These are phyloP conservation scores for Harpalus rubripes DNA, from an alignment of 2,888 invertebrate genomes.

Conservation along the genomic window DNA sequence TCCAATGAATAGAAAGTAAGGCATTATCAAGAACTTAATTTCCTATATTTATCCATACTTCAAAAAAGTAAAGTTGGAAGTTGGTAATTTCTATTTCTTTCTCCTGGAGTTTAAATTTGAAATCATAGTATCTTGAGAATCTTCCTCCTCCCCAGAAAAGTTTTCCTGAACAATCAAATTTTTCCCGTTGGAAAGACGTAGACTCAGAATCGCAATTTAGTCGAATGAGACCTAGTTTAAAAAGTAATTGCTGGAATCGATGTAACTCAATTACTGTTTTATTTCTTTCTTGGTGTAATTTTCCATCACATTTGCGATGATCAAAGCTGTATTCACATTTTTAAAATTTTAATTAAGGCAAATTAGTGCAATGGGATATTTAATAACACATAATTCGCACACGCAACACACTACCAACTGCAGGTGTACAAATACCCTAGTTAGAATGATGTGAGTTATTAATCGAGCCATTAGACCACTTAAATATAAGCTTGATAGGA, in stretches of 20 bases:
- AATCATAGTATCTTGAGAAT: not conserved
- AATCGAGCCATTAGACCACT: conserved; percentile 16
- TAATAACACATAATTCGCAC: not conserved
- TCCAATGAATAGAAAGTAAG: not conserved
- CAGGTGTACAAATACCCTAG: conserved; percentile 39
- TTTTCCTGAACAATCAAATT: not conserved
- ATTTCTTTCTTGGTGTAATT: conserved; percentile 38
- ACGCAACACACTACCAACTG: conserved; percentile 9
- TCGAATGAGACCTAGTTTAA: conserved; percentile 42
- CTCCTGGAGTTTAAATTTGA: not conserved
- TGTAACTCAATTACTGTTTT: conserved; percentile 45
- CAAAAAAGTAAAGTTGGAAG: not conserved
- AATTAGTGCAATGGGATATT: conserved; percentile 5
- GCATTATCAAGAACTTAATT: not conserved
- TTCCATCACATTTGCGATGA: conserved; percentile 38
- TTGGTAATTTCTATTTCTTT: not conserved
- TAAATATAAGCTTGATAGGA: conserved; percentile 22
- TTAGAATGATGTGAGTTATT: conserved; percentile 31
- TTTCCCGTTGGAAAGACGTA: not conserved
- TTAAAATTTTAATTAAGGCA: conserved; percentile 33
- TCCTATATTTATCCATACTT: not conserved
- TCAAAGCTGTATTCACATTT: conserved; percentile 31
- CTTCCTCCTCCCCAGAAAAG: not conserved
- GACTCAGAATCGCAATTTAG: not conserved
- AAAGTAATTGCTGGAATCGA: conserved; percentile 40